Evolutionary conservation across 2,797 vertebrate genomes (phyloP).

Genomic region (Xyrichtys novacula): DNA sequence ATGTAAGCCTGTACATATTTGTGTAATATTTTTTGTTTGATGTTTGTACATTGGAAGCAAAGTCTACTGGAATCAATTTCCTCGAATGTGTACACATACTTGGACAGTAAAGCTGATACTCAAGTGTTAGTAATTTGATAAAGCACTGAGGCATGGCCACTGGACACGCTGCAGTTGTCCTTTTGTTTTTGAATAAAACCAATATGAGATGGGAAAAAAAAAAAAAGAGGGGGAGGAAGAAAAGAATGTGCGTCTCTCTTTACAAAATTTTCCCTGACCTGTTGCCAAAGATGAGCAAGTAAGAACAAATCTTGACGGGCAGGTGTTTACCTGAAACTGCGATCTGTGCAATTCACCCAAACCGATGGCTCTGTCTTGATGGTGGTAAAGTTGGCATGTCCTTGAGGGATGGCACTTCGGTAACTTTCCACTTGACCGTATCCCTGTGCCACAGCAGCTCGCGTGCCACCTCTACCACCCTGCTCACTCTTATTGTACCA

Average conservation of each 20-base stretch:
- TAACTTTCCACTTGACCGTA: conserved; percentile 77
- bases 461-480: conserved; percentile 32
- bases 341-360: conserved; percentile 69
- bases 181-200: conserved; percentile 21
- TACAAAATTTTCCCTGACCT: background rate
- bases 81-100: no score
- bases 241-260: background rate
- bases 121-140: no score
- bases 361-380: conserved; percentile 72
- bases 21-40: no score
- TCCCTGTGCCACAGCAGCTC: conserved; percentile 43
- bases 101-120: no score
- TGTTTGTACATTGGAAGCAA: no score
- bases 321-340: conserved; percentile 72
- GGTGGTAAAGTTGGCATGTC: conserved; percentile 48
- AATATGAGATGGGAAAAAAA: background rate
- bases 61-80: no score
- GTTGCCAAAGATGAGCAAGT: background rate
- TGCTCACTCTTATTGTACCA: conserved; percentile 62
- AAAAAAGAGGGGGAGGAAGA: background rate
- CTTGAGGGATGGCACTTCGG: conserved; percentile 57
- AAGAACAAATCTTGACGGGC: background rate
- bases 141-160: background rate
- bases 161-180: background rate
- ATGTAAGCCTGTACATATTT: no score